A percentile compares a stretch with the other conserved stretches of the same genome.
phyloP scores from a whole-genome alignment of 2,797 vertebrate genomes.

The Valencia hispanica region DNA sequence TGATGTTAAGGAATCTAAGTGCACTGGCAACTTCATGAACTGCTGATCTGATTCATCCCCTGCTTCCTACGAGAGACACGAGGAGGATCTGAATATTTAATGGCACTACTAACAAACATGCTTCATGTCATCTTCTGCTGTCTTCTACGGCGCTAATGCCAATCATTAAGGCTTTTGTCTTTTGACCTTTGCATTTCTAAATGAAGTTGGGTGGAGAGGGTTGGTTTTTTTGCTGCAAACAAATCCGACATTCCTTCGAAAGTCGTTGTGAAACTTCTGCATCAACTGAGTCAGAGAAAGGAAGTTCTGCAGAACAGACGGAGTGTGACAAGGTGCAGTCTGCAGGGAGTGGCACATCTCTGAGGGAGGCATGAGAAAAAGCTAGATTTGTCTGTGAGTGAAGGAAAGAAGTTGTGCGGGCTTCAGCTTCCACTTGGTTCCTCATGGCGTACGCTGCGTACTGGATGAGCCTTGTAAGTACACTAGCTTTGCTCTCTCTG shows the following conservation, averaged over 20 bases:
- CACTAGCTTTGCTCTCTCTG: background rate
- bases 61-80: background rate
- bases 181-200: background rate
- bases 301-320: background rate
- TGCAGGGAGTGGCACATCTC: constrained; percentile 62
- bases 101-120: background rate
- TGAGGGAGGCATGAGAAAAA: constrained; percentile 13
- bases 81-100: background rate
- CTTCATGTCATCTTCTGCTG: background rate
- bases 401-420: constrained; percentile 16
- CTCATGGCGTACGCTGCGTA: constrained; percentile 80
- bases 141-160: background rate
- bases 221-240: background rate
- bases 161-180: background rate
- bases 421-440: constrained; percentile 4
- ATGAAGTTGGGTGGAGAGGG: background rate
- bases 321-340: constrained; percentile 4
- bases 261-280: constrained; percentile 3
- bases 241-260: background rate
- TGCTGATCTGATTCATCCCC: background rate
- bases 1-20: background rate
- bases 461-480: constrained; percentile 76
- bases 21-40: background rate
- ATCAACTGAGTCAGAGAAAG: background rate
- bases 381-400: background rate